Conservation (phyloP, 2,113 vertebrate species). For the Cyprinodon tularosa region DNA sequence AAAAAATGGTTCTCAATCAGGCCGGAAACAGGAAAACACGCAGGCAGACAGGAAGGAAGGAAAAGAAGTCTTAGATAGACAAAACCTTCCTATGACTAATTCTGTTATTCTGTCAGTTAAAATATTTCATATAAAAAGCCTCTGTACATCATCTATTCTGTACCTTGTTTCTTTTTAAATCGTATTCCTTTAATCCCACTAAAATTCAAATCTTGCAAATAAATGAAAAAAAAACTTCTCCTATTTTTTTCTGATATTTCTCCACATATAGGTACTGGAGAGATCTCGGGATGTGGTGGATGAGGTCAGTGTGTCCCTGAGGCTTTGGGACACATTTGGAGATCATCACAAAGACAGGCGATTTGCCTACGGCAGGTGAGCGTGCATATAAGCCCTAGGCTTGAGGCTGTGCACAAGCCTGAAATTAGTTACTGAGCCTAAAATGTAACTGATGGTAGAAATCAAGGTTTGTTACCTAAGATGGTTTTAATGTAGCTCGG, state of each 20-base stretch:
- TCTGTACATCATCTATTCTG: slow-evolving; percentile 6
- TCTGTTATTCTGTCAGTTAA: neutral
- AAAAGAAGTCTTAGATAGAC: slow-evolving; percentile 39
- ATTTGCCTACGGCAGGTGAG: slow-evolving; percentile 86
- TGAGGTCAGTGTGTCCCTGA: slow-evolving; percentile 85
- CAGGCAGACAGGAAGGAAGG: neutral
- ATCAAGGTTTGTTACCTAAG: slow-evolving; percentile 30
- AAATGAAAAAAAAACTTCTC: slow-evolving; percentile 10
- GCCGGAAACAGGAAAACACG: slow-evolving; percentile 14
- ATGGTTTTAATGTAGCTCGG: slow-evolving; percentile 15
- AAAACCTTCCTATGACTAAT: slow-evolving; percentile 5
- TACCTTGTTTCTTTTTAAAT: neutral
- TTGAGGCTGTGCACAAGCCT: slow-evolving; percentile 12
- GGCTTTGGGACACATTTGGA: slow-evolving; percentile 88
- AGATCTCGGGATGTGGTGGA: slow-evolving; percentile 87
- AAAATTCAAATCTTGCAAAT: slow-evolving; percentile 17
- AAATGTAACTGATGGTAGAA: slow-evolving; percentile 47
- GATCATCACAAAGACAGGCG: slow-evolving; percentile 89
- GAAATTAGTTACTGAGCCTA: slow-evolving; percentile 48
- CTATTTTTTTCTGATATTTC: slow-evolving; percentile 8
- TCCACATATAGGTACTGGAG: slow-evolving; percentile 81
- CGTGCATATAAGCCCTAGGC: neutral
- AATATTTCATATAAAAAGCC: neutral
- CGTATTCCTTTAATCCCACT: slow-evolving; percentile 18
- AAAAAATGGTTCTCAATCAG: too few species aligned